Base-by-base conservation (phyloP, 2,113 vertebrate genomes). In the Procapra przewalskii region DNA sequence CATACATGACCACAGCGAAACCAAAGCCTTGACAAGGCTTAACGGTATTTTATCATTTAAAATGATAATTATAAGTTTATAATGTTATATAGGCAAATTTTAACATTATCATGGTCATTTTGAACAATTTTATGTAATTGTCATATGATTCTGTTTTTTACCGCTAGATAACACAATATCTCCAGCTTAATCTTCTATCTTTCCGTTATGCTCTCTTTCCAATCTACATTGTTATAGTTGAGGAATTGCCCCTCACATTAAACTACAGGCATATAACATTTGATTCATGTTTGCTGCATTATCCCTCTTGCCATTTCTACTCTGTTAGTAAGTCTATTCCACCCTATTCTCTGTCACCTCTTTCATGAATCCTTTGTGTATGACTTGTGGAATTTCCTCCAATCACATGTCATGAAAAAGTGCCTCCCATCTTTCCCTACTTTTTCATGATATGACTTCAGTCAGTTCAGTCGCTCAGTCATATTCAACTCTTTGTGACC, bases 391-490 rank as follows among this genome's bases (percentile, higher is more conserved):
- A 4, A 77, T 80, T 94, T 91, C 9, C 11, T 54, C 5, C 36
- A 75, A 85, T 2, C 6, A 71, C 2, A 62, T 15, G 7, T 29
- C 15, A 45, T 57, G 3, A 19, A 90, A 92, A 45, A 88, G 3
- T 29, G 19, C 2, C 7, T n/a, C 21, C 25, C n/a, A 3, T 27
- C 1, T 3, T 29, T 12, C 29, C 17, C 12, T 23, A 23, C 12
- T 5, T 89, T 89, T 21, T 82, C 21, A 45, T 43, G 21, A 77
- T 40, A 64, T 1, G 50, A 81, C 4, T 15, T 83, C 67, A 59
- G 27, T 23, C n/a, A 40, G n/a, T 71, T 40, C n/a, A 40, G 19
- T 40, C 5, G 0, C 9, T 71, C 2, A 36, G n/a, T 36, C n/a
- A 6, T 21, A 19, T 71, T 21, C n/a, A 11, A 6, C 64, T 36